Evolutionary conservation across 2,113 vertebrate species (phyloP).

Genomic region (Connochaetes taurinus): DNA sequence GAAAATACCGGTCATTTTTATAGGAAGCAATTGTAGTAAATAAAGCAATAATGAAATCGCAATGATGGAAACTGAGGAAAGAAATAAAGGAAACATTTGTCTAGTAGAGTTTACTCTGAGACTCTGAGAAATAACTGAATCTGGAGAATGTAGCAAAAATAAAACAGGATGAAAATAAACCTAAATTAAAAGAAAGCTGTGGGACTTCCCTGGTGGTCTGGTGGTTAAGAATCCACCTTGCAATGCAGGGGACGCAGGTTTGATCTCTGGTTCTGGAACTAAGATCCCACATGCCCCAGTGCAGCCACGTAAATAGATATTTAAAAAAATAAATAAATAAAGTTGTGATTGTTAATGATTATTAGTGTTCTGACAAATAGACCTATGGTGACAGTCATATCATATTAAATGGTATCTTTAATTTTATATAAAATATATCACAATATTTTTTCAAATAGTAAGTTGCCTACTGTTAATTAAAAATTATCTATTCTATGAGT

Average conservation of each 20-base stretch:
- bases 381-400: constrained; percentile 49
- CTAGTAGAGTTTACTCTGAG: constrained; percentile 42
- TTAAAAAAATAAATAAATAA: constrained; percentile 52
- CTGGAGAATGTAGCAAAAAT: constrained; percentile 70
- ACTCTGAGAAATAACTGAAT: constrained; percentile 60
- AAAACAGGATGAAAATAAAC: constrained; percentile 67
- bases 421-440: constrained; percentile 58
- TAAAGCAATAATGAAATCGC: constrained; percentile 75
- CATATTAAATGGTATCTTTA: constrained; percentile 65
- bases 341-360: constrained; percentile 64
- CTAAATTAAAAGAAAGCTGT: constrained; percentile 67
- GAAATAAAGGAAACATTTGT: constrained; percentile 67
- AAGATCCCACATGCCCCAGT: neutral
- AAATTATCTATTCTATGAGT: constrained; percentile 58
- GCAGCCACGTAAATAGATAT: neutral
- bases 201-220: neutral
- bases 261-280: neutral
- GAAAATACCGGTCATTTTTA: constrained; percentile 67
- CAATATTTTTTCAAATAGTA: constrained; percentile 64
- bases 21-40: constrained; percentile 62
- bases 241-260: neutral
- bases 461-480: constrained; percentile 38
- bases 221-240: neutral
- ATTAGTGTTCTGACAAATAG: constrained; percentile 73
- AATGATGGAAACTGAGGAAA: constrained; percentile 68